A percentile compares a stretch with the other conserved stretches of the same genome.
phyloP scores from a whole-genome alignment of 2,113 vertebrate species.

The Colinus virginianus region DNA sequence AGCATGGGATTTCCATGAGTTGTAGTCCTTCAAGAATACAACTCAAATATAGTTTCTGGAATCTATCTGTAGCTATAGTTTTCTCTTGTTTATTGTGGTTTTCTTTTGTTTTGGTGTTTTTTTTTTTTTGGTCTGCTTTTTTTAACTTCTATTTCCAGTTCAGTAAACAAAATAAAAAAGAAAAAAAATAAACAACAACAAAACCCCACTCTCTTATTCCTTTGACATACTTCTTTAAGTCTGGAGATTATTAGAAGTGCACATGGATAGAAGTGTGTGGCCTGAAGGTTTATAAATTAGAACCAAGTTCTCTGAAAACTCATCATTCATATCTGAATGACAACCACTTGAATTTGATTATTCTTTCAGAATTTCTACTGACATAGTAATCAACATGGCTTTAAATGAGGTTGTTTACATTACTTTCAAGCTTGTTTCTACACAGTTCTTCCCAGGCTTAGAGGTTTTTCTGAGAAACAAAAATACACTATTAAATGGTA shows the following conservation, averaged over 20 bases:
- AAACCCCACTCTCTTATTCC: background rate
- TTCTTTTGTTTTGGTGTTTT: no score
- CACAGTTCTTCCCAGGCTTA: background rate
- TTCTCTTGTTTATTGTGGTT: background rate
- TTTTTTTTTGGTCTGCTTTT: background rate
- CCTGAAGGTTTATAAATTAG: background rate
- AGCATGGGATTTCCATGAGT: background rate
- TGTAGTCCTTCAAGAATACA: background rate
- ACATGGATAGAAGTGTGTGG: background rate
- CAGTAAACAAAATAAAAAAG: background rate
- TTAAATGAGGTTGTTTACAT: constrained; percentile 38
- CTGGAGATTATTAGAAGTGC: constrained; percentile 14
- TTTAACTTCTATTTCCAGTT: background rate
- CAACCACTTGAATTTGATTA: background rate
- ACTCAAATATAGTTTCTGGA: background rate
- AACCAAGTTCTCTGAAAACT: background rate
- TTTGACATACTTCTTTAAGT: background rate
- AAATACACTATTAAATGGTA: background rate
- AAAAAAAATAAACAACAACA: no score
- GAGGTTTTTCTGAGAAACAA: background rate
- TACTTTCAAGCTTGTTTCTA: background rate
- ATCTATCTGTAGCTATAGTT: background rate
- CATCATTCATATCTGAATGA: constrained; percentile 6
- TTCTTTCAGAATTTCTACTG: constrained; percentile 1
- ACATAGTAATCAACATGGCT: background rate